Evolutionary conservation across 2,797 vertebrate species (phyloP), one percentile per base, ranked within the genome.

Genomic region (Thaleichthys pacificus): DNA sequence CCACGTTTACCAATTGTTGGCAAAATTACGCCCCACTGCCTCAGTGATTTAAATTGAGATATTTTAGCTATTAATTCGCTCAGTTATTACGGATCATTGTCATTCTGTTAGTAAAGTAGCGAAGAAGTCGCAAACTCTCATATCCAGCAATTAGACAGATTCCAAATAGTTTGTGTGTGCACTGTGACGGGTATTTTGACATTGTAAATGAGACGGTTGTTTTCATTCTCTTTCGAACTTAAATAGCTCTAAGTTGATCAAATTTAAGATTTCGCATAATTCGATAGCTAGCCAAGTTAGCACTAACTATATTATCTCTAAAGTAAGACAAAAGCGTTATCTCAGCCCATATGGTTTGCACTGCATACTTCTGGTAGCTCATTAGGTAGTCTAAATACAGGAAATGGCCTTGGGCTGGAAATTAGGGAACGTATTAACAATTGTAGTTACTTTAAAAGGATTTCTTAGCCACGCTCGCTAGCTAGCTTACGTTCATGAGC

Each of bases 401-500:
- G 42, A 47, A 14, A 47, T 47, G 9, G 42, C 42, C 11, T n/a
- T 56, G 15, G 51, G 51, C 51, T 56, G 51, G 15, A 17, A 56
- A 56, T 8, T 5, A 56, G 51, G 4, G 51, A 56, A 56, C 19
- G 51, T n/a, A 56, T 54, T 54, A 54, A 17, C 19, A n/a, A 56
- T 56, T 17, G 51, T 54, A n/a, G 17, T 5, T n/a, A 56, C 15
- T 56, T 17, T 56, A n/a, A 56, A n/a, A 8, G 8, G 19, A 56
- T 56, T n/a, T 47, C 11, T 47, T 47, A 47, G 9, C 9, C 58
- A 71, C 6, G 24, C 63, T 63, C 6, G 24, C 63, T 63, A 51
- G 28, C 61, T 63, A 51, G 28, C 61, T 71, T 17, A 61, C 61
- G 49, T 28, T 30, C 17, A 32, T 56, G 32, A n/a, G n/a, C n/a